Conservation (phyloP, 2,888 invertebrate genomes). For the Punctoribates punctum region DNA sequence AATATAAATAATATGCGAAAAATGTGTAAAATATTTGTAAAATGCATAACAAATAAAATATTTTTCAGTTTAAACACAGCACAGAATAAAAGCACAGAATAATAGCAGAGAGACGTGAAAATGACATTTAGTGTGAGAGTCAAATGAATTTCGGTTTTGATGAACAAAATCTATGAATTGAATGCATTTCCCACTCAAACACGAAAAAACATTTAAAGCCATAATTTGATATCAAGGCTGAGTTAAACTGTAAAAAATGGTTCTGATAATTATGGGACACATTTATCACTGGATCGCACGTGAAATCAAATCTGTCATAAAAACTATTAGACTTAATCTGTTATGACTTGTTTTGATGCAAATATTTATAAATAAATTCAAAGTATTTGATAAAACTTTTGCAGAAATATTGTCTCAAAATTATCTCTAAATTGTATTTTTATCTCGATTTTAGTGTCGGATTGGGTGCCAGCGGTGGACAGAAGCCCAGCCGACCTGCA, state of each 20-base stretch:
- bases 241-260: neutral
- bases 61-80: no score
- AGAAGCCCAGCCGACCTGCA: constrained; percentile 68
- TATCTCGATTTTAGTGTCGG: constrained; percentile 63
- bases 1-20: no score
- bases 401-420: neutral
- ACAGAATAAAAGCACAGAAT: no score
- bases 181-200: no score
- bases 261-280: neutral
- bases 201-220: no score
- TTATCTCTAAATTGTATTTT: constrained; percentile 27
- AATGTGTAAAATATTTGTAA: no score
- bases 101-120: no score
- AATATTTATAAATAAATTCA: neutral
- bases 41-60: no score
- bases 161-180: no score
- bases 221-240: no score
- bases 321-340: neutral
- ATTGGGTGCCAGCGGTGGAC: constrained; percentile 76
- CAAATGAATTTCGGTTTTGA: no score
- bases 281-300: constrained; percentile 19
- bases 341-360: constrained; percentile 13
- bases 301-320: constrained; percentile 25
- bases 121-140: no score
- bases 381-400: neutral